Percentiles rank a stretch among this genome's conserved stretches.
These are phyloP conservation scores for Embidobia sp. DNA, from an alignment of 2,888 invertebrate genomes.

Conservation along the genomic window DNA sequence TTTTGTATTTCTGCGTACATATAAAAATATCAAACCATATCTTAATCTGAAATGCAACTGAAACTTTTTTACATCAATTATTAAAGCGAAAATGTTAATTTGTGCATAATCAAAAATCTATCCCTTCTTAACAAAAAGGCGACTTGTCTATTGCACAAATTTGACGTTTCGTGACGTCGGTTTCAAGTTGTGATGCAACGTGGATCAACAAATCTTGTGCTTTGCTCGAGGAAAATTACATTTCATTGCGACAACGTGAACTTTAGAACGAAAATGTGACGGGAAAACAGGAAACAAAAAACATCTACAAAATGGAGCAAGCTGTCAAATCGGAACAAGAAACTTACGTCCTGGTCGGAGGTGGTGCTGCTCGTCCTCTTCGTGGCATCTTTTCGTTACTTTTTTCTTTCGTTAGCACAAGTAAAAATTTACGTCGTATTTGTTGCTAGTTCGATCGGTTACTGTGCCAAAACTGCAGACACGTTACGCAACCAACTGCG, in stretches of 20 bases:
- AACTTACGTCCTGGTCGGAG: slow-evolving; percentile 78
- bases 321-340: neutral
- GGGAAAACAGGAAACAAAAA: too few relatives aligned
- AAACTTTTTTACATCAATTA: too few relatives aligned
- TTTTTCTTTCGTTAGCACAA: slow-evolving; percentile 9
- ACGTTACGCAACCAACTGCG: slow-evolving; percentile 8
- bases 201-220: too few relatives aligned
- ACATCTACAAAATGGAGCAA: too few relatives aligned
- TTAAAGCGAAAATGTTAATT: too few relatives aligned
- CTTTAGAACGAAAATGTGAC: slow-evolving; percentile 15
- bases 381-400: slow-evolving; percentile 75
- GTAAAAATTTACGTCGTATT: neutral
- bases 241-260: neutral
- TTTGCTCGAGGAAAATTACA: neutral
- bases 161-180: neutral
- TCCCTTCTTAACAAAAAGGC: too few relatives aligned
- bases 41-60: too few relatives aligned
- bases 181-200: neutral
- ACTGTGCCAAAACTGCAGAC: slow-evolving; percentile 12
- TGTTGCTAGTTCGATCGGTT: slow-evolving; percentile 31
- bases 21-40: too few relatives aligned
- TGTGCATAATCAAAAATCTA: too few relatives aligned
- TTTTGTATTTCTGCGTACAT: too few relatives aligned
- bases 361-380: slow-evolving; percentile 79
- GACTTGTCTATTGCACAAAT: too few relatives aligned